These are phyloP conservation scores for Aphrophora alni DNA, from an alignment of 2,888 invertebrate genomes.

Conservation along the genomic window DNA sequence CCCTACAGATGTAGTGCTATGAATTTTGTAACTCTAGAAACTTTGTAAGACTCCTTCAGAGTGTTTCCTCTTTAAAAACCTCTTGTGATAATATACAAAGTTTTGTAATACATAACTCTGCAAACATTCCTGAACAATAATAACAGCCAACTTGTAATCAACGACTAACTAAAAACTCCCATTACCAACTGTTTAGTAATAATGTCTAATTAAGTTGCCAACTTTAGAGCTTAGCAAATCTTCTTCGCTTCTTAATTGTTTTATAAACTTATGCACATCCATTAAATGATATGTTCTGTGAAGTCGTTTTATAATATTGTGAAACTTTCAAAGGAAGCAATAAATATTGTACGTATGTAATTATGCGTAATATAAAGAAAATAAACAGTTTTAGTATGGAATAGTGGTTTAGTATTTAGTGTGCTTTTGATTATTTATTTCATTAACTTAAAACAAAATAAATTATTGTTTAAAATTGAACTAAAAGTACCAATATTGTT, in stretches of 20 bases:
- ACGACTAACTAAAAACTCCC: constrained; percentile 43
- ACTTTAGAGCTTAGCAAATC: constrained; percentile 29
- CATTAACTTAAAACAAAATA: too few species aligned
- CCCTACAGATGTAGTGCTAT: neutral
- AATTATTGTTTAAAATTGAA: too few species aligned
- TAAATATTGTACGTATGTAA: neutral
- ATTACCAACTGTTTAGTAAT: constrained; percentile 39
- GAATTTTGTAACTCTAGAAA: neutral
- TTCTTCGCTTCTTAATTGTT: constrained; percentile 36
- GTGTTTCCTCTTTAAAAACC: constrained; percentile 6
- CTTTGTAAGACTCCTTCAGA: constrained; percentile 1
- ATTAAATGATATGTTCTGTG: neutral
- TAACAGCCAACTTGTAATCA: constrained; percentile 26
- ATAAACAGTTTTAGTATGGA: too few species aligned
- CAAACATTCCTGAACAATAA: constrained; percentile 25
- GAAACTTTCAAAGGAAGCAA: neutral
- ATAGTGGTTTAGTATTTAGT: too few species aligned
- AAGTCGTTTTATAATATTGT: neutral
- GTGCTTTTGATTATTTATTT: too few species aligned
- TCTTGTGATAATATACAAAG: constrained; percentile 30
- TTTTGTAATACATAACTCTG: constrained; percentile 24
- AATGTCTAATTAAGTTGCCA: constrained; percentile 38
- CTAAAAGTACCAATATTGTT: too few species aligned
- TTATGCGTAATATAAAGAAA: too few species aligned
- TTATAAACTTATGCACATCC: constrained; percentile 9